A percentile compares a stretch with the other conserved stretches of the same genome.
Conservation (phyloP, 2,113 vertebrate genomes). For the Lagopus leucura region DNA sequence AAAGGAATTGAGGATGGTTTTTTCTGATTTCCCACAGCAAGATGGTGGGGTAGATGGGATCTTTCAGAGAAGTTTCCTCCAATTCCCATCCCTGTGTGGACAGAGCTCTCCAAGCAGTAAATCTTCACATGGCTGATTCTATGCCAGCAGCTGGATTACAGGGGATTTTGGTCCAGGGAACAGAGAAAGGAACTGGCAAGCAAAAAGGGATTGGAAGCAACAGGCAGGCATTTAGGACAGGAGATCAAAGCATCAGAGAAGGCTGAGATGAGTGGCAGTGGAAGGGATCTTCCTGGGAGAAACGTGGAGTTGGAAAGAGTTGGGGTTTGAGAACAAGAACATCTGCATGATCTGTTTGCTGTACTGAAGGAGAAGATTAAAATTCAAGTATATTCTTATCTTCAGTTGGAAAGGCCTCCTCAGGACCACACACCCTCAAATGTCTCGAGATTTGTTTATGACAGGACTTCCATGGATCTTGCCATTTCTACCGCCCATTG, state of each 20-base stretch:
- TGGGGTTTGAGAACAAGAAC: not conserved
- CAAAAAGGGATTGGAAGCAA: not conserved
- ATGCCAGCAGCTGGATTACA: constrained; percentile 10
- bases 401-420: not conserved
- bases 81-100: not conserved
- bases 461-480: not conserved
- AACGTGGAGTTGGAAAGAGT: not conserved
- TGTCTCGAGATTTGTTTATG: not conserved
- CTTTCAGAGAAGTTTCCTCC: not conserved
- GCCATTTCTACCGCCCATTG: not conserved
- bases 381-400: not conserved
- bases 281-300: not conserved
- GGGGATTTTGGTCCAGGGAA: not conserved
- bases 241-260: not conserved
- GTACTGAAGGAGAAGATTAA: not conserved
- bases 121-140: not conserved
- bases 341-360: not conserved
- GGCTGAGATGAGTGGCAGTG: not conserved
- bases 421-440: not conserved
- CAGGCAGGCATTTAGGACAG: not conserved
- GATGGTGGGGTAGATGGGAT: not conserved
- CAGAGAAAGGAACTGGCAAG: not conserved
- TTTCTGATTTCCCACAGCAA: not conserved
- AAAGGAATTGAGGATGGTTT: not conserved
- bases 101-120: not conserved